phyloP scores from a whole-genome alignment of 2,797 vertebrate genomes.

The Glossophaga mutica region DNA sequence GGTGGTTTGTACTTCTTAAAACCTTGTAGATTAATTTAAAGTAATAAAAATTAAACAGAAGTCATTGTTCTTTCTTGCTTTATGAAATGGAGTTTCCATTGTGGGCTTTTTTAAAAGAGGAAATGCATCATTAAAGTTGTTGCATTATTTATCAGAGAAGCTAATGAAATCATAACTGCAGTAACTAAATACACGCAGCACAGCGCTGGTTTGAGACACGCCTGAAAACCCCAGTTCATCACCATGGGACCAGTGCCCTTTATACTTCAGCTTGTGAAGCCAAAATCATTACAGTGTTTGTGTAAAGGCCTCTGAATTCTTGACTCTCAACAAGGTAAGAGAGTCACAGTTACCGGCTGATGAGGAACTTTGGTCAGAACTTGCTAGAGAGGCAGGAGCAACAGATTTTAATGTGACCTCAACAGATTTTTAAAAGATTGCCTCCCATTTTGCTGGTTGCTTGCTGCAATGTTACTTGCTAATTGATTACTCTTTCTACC shows the following conservation, averaged over 20 bases:
- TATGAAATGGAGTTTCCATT: constrained; percentile 66
- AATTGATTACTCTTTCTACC: not conserved
- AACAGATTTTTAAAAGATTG: not conserved
- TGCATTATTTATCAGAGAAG: constrained; percentile 81
- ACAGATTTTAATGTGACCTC: not conserved
- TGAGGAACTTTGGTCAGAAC: not conserved
- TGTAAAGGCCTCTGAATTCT: not conserved
- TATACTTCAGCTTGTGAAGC: not conserved
- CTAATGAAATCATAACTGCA: constrained; percentile 78
- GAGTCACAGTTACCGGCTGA: not conserved
- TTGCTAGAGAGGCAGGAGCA: not conserved
- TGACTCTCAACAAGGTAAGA: not conserved
- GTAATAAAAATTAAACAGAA: constrained; percentile 73
- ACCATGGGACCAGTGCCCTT: not conserved
- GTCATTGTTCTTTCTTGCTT: constrained; percentile 30
- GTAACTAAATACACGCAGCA: constrained; percentile 40
- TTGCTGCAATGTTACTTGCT: not conserved
- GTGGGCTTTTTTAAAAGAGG: constrained; percentile 47
- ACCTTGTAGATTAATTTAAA: constrained; percentile 59
- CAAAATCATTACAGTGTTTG: constrained; percentile 8
- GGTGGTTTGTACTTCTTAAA: constrained; percentile 50
- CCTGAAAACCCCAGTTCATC: constrained; percentile 59
- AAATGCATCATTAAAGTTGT: constrained; percentile 73
- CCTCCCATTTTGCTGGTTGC: not conserved
- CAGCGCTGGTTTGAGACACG: constrained; percentile 53